A percentile compares a stretch with the other conserved stretches of the same genome.
Conservation (phyloP, 2,113 vertebrate genomes). For the Dicaeum eximium region DNA sequence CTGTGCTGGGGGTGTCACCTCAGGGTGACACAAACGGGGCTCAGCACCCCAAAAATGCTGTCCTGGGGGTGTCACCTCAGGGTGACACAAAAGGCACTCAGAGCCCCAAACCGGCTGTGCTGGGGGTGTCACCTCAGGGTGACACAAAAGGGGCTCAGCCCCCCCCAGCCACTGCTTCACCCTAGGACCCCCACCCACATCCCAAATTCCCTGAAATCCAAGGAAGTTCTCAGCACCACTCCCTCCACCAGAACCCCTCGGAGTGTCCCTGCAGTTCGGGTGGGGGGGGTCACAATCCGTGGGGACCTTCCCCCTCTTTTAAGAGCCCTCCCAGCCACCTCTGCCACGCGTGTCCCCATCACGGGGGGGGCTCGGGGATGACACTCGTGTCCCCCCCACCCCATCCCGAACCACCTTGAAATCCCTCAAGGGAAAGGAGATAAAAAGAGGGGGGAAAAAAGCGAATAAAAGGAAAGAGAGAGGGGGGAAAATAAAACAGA, state of each 20-base stretch:
- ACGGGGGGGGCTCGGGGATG: neutral
- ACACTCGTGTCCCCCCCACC: neutral
- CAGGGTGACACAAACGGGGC: neutral
- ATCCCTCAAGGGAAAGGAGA: neutral
- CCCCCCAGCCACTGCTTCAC: too few relatives aligned
- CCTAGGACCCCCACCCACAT: rapidly evolving
- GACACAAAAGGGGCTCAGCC: neutral
- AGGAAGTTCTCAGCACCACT: neutral
- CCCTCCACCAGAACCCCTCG: too few relatives aligned
- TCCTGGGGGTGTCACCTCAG: too few relatives aligned
- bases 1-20: neutral
- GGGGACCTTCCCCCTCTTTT: neutral
- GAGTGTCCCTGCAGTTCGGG: neutral
- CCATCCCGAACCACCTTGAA: neutral
- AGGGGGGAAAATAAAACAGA: too few relatives aligned
- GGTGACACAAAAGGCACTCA: too few relatives aligned
- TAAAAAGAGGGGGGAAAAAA: too few relatives aligned
- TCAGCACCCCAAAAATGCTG: neutral
- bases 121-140: neutral
- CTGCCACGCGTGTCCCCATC: neutral
- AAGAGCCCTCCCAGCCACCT: neutral
- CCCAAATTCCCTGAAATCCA: neutral
- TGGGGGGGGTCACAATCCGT: neutral
- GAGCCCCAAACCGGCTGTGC: too few relatives aligned
- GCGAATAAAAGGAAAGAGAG: rapidly evolving